Conservation (phyloP, 1,140 invertebrate genomes). For the Leptonema lineaticorne region DNA sequence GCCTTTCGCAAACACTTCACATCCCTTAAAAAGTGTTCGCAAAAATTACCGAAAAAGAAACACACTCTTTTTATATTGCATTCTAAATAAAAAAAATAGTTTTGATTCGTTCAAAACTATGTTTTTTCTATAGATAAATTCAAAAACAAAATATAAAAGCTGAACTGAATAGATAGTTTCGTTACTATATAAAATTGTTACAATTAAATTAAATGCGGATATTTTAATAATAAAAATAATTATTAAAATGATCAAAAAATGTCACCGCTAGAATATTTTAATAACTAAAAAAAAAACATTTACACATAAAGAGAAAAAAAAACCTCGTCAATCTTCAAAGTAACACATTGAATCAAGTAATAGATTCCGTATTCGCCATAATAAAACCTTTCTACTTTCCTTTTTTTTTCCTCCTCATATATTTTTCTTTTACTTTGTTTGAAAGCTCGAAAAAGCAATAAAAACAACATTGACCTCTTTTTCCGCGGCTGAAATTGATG, state of each 20-base stretch:
- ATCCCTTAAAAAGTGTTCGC: background rate
- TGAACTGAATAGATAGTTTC: no score
- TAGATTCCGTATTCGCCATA: conserved; percentile 13
- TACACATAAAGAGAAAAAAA: no score
- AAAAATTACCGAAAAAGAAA: no score
- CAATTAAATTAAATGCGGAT: background rate
- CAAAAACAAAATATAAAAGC: no score
- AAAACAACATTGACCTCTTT: conserved; percentile 19
- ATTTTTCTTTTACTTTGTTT: background rate
- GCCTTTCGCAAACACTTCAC: background rate
- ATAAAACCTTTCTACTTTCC: conserved; percentile 19
- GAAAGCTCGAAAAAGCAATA: conserved; percentile 16
- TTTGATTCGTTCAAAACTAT: no score
- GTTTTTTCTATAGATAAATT: no score
- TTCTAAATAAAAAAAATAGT: no score
- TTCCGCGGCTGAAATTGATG: conserved; percentile 11
- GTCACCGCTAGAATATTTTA: background rate
- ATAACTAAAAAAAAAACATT: conserved; percentile 9
- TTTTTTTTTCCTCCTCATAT: no score
- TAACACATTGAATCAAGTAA: conserved; percentile 18
- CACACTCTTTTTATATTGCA: no score
- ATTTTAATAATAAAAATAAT: background rate
- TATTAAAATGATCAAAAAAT: background rate
- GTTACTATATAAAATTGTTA: no score
- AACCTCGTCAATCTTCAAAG: conserved; percentile 17